These are phyloP conservation scores for roundworm (Caenorhabditis elegans) DNA, from an alignment of 1,140 invertebrate species.

Conservation along the genomic window WBcel235 BX284606.5:12119501-12120000, in stretches of 20 bases:
- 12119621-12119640: conserved; percentile 6
- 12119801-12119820: neutral
- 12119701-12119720: neutral
- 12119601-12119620: conserved; percentile 34
- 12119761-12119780: neutral
- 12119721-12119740: too few relatives aligned
- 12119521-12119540: neutral
- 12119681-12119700: neutral
- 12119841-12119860: too few relatives aligned
- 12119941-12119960: neutral
- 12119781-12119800: neutral
- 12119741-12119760: neutral
- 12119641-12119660: neutral
- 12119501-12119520: neutral
- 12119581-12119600: conserved; percentile 31
- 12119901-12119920: neutral
- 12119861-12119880: too few relatives aligned
- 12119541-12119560: neutral
- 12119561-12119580: conserved; percentile 23
- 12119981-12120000: neutral
- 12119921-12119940: conserved; percentile 17
- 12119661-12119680: neutral
- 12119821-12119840: neutral
- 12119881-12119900: conserved; percentile 2
- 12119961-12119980: neutral